Conservation (phyloP, 2,113 vertebrate genomes). For the Dermatemys mawii region DNA sequence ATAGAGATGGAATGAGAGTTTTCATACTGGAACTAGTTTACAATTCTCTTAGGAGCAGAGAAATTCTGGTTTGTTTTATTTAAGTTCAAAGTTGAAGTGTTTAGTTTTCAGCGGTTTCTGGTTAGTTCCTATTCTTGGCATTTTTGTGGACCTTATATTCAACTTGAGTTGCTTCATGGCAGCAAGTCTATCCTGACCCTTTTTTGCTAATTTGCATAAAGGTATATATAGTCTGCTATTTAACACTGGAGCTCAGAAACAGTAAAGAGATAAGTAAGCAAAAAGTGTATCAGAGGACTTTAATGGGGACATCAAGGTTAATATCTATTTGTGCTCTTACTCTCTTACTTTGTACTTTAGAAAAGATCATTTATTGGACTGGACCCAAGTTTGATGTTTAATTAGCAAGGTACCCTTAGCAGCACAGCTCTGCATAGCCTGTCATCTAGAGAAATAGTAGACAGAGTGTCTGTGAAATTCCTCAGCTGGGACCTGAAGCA, state of each 20-base stretch:
- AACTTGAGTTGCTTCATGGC: constrained; percentile 30
- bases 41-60: neutral
- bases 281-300: constrained; percentile 57
- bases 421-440: constrained; percentile 6
- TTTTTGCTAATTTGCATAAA: constrained; percentile 57
- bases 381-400: constrained; percentile 57
- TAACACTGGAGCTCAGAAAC: constrained; percentile 46
- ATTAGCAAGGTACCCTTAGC: constrained; percentile 59
- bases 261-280: constrained; percentile 42
- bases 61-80: neutral
- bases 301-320: constrained; percentile 60
- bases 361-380: constrained; percentile 45
- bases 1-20: neutral
- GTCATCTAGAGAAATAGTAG: constrained; percentile 14
- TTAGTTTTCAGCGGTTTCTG: neutral
- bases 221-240: constrained; percentile 22
- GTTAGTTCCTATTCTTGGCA: neutral
- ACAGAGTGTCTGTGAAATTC: neutral
- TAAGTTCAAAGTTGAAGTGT: neutral
- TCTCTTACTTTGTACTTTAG: constrained; percentile 41
- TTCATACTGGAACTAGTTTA: neutral
- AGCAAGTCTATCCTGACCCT: constrained; percentile 14
- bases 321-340: constrained; percentile 25
- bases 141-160: neutral
- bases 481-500: neutral